Evolutionary conservation across 37 sponge, comb jelly and placozoan species (phyloP), one percentile per base, ranked within the genome.

Genomic region (Beroe forskalii): DNA sequence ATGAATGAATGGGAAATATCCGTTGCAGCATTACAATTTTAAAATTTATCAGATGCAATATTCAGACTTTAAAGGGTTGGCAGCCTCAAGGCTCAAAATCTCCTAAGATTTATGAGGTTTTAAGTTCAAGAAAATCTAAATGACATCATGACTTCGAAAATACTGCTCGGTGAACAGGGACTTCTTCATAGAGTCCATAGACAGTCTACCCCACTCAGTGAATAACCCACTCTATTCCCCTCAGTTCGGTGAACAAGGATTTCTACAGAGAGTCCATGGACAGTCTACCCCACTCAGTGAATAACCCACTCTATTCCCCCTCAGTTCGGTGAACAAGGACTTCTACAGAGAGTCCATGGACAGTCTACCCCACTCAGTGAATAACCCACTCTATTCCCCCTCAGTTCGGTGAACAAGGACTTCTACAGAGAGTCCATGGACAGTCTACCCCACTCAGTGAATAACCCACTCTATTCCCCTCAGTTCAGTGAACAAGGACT

Each of bases 401-500:
- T 12, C 75, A 72, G 75, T 32, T 72, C 75, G 3, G 75, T 72
- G 38, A 72, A 72, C 40, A 72, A 37, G 22, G 75, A 72, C 75
- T 72, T 33, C 38, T 72, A 72, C 75, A 23, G 75, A 32, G 75
- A 72, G 40, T 72, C 75, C 14, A 22, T 72, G 40, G 75, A 72
- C 39, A 38, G 40, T 38, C 12, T 72, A 12, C 75, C 75, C 30
- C 38, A 19, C 40, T 38, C 75, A 23, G 75, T 37, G n/a, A n/a
- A n/a, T n/a, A n/a, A n/a, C n/a, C n/a, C n/a, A n/a, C n/a, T n/a
- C n/a, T n/a, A n/a, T n/a, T n/a, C n/a, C n/a, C 75, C 40, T 12
- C 75, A 72, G 75, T 32, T 72, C 75, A 3, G 75, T 72, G 38
- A 72, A 72, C 40, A 72, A 37, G 22, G 75, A 72, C 75, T 72